A percentile compares a stretch with the other conserved stretches of the same genome.
Evolutionary conservation across 2,888 invertebrate species (phyloP).

Genomic region (Drymonia ruficornis): DNA sequence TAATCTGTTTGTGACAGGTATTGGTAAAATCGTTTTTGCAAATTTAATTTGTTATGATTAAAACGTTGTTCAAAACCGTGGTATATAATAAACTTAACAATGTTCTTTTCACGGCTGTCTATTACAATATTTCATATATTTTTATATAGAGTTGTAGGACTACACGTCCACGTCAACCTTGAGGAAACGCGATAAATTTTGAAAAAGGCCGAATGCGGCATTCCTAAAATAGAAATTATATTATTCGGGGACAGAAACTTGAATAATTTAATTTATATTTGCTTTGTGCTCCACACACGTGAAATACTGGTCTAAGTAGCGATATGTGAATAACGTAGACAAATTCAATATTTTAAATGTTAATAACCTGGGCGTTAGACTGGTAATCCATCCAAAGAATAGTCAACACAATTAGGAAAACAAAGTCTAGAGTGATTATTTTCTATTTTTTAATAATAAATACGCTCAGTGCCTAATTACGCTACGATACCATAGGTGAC

Average conservation of each 20-base stretch:
- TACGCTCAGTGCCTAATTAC: too few species aligned
- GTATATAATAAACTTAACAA: not conserved
- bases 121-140: conserved; percentile 5
- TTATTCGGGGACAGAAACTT: not conserved
- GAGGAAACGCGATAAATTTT: conserved; percentile 11
- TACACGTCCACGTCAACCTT: conserved; percentile 9
- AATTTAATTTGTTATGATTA: not conserved
- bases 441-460: too few species aligned
- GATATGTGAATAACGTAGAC: too few species aligned
- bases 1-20: conserved; percentile 28
- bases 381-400: too few species aligned
- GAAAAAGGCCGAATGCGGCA: not conserved
- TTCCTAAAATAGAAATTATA: not conserved
- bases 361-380: too few species aligned
- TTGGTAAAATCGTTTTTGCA: conserved; percentile 7
- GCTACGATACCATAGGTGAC: too few species aligned
- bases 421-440: too few species aligned
- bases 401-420: too few species aligned
- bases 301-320: too few species aligned
- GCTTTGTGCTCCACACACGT: too few species aligned
- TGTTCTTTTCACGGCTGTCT: not conserved
- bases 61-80: not conserved
- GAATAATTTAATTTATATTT: too few species aligned
- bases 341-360: too few species aligned
- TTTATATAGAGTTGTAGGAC: conserved; percentile 3